phyloP scores from a whole-genome alignment of 2,888 invertebrate genomes.

The Seira musarum region DNA sequence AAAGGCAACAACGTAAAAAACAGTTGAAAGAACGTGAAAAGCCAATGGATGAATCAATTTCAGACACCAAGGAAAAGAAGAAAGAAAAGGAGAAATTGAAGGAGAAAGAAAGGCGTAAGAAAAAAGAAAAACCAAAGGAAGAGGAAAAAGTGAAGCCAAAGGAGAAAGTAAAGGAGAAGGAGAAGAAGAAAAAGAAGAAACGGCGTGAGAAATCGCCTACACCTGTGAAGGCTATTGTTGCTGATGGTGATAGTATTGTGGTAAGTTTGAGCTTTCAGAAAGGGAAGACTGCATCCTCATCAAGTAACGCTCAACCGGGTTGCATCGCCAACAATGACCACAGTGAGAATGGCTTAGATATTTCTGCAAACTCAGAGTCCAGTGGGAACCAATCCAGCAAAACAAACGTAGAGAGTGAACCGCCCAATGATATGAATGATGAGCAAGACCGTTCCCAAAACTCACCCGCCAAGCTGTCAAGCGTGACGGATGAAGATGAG shows the following conservation, averaged over 20 bases:
- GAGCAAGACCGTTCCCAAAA: conserved; percentile 28
- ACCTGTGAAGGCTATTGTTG: conserved; percentile 91
- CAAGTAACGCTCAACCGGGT: conserved; percentile 26
- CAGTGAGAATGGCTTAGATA: conserved; percentile 31
- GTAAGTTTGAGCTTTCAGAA: conserved; percentile 94
- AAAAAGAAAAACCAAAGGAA: conserved; percentile 39
- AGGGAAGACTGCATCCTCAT: conserved; percentile 42
- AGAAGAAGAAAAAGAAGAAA: conserved; percentile 65
- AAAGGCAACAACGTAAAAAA: conserved; percentile 11
- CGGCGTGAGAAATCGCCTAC: conserved; percentile 74
- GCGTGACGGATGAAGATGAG: conserved; percentile 38
- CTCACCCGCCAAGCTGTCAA: conserved; percentile 32
- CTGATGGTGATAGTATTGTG: conserved; percentile 93
- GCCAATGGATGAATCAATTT: neutral
- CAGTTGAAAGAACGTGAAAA: conserved; percentile 19
- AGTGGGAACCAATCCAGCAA: conserved; percentile 13
- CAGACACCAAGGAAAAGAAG: conserved; percentile 6
- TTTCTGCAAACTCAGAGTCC: conserved; percentile 14
- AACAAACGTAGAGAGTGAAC: conserved; percentile 3
- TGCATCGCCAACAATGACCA: conserved; percentile 25
- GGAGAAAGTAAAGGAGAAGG: conserved; percentile 47
- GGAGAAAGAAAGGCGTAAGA: conserved; percentile 46
- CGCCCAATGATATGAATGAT: neutral
- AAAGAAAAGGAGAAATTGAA: conserved; percentile 23
- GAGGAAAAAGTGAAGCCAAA: conserved; percentile 45